Conservation (phyloP, 1,140 invertebrate genomes). For the Drosophila mojavensis region DNA sequence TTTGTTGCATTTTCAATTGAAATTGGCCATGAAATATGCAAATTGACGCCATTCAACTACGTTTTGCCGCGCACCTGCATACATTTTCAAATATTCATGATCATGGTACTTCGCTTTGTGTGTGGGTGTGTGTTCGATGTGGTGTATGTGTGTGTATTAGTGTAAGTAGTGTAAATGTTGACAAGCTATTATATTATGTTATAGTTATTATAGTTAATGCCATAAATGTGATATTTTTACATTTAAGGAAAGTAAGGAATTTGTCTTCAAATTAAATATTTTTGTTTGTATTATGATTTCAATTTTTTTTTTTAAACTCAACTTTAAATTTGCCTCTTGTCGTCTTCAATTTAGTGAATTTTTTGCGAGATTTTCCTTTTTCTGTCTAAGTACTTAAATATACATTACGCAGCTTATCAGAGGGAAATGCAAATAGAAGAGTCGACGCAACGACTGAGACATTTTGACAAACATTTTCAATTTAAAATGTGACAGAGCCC, state of each 20-base stretch:
- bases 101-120: slow-evolving; percentile 19
- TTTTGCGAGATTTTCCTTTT: neutral
- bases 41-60: slow-evolving; percentile 40
- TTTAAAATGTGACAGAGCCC: slow-evolving; percentile 68
- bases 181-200: too few species aligned
- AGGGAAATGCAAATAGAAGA: slow-evolving; percentile 17
- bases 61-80: slow-evolving; percentile 16
- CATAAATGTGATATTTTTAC: neutral
- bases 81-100: slow-evolving; percentile 1
- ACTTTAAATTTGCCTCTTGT: neutral
- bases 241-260: neutral
- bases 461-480: slow-evolving; percentile 77
- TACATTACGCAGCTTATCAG: slow-evolving; percentile 57
- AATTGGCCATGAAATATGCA: slow-evolving; percentile 77
- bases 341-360: neutral
- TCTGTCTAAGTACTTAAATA: slow-evolving; percentile 10
- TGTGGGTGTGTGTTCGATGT: neutral
- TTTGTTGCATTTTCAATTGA: slow-evolving; percentile 70
- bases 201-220: slow-evolving; percentile 1
- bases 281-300: too few species aligned
- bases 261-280: neutral
- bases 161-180: slow-evolving; percentile 1
- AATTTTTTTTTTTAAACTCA: neutral
- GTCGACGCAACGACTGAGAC: slow-evolving; percentile 14
- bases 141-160: neutral